Conservation (phyloP, 2,888 invertebrate genomes). For the Antheraea assamensis region DNA sequence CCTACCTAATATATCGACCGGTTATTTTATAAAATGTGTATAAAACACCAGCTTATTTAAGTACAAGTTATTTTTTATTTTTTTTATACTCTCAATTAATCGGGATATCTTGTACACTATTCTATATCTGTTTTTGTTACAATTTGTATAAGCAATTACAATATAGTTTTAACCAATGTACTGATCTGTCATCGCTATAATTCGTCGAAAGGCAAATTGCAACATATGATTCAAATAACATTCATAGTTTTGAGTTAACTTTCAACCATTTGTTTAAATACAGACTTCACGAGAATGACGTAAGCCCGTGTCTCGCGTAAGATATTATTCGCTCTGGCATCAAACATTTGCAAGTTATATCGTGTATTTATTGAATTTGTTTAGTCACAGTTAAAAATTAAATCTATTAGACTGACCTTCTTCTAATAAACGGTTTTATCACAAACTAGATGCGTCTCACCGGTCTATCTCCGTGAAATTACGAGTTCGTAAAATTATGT, state of each 20-base stretch:
- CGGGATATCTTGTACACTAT: too few species aligned
- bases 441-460: background rate
- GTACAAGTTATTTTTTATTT: too few species aligned
- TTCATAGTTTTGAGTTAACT: slow-evolving; percentile 21
- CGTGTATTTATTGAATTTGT: slow-evolving; percentile 6
- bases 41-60: too few species aligned
- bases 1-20: background rate
- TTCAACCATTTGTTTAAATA: slow-evolving; percentile 23
- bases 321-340: slow-evolving; percentile 22
- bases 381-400: background rate
- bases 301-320: slow-evolving; percentile 17
- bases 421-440: background rate
- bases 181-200: background rate
- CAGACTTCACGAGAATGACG: slow-evolving; percentile 22
- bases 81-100: too few species aligned
- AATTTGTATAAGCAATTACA: background rate
- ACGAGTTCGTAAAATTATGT: too few species aligned
- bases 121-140: too few species aligned
- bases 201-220: slow-evolving; percentile 3
- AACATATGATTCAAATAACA: slow-evolving; percentile 15
- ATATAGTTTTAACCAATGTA: background rate
- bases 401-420: background rate
- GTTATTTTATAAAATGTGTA: background rate
- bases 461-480: too few species aligned
- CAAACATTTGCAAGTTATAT: slow-evolving; percentile 7